A percentile compares a stretch with the other conserved stretches of the same genome.
Conservation (phyloP, 2,113 vertebrate genomes). For the Tinamus guttatus region DNA sequence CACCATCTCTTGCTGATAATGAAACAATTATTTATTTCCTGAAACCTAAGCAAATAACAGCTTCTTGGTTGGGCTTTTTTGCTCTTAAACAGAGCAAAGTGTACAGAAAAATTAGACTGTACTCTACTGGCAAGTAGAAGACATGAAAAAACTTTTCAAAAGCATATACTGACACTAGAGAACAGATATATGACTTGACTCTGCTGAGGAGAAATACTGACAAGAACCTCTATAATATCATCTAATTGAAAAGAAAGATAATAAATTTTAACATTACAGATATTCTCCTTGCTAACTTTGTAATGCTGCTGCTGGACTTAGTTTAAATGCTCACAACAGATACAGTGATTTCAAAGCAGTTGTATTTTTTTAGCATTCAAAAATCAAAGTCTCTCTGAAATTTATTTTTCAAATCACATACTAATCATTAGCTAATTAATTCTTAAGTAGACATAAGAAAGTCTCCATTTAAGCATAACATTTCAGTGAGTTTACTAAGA, state of each 20-base stretch:
- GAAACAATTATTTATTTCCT: not conserved
- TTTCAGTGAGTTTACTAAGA: not conserved
- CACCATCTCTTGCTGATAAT: not conserved
- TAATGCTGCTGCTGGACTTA: not conserved
- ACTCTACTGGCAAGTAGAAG: not conserved
- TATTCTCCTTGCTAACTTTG: not conserved
- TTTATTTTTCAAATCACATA: not conserved
- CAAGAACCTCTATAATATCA: not conserved
- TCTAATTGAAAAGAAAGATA: not conserved
- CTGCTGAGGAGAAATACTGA: not conserved
- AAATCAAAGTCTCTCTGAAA: not conserved
- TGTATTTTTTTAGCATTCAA: not conserved
- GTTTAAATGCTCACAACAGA: accelerated
- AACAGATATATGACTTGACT: not conserved
- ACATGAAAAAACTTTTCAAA: not conserved
- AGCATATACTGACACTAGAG: not conserved
- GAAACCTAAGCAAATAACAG: not conserved
- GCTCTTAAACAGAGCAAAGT: not conserved
- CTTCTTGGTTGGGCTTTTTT: not conserved
- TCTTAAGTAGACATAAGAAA: not conserved
- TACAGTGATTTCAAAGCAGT: no score
- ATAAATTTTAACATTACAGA: not conserved
- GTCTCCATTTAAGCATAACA: not conserved
- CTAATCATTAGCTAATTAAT: not conserved
- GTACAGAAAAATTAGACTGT: not conserved